Conservation (phyloP, 2,113 vertebrate species). For the Daubentonia madagascariensis region DNA sequence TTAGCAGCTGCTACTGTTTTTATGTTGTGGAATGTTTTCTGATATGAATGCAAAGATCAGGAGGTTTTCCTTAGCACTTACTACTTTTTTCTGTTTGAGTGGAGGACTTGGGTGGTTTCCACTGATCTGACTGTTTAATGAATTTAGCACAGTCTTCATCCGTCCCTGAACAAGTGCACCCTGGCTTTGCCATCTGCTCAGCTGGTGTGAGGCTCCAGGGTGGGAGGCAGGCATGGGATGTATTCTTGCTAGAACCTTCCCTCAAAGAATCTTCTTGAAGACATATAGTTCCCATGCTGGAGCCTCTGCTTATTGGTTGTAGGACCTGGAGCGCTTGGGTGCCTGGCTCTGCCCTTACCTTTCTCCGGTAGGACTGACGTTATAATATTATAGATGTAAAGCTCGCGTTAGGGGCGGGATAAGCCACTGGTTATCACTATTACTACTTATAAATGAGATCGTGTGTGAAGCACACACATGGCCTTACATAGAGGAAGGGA, state of each 20-base stretch:
- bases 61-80: neutral
- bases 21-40: neutral
- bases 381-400: no score
- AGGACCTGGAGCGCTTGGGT: neutral
- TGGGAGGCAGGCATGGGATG: neutral
- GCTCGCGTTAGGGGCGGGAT: neutral
- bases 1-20: neutral
- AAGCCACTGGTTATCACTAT: neutral
- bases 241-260: neutral
- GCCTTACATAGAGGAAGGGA: neutral
- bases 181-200: neutral
- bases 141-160: neutral
- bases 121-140: neutral
- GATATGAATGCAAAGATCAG: neutral
- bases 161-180: fast-evolving
- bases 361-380: neutral
- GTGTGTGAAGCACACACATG: neutral
- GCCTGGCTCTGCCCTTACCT: neutral
- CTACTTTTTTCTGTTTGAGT: neutral
- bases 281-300: fast-evolving
- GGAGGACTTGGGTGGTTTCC: neutral
- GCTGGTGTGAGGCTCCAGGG: neutral
- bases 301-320: neutral
- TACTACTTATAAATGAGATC: neutral
- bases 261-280: neutral